A percentile compares a stretch with the other conserved stretches of the same genome.
Conservation (phyloP, 2,888 invertebrate genomes). For the Antheraea assamensis region DNA sequence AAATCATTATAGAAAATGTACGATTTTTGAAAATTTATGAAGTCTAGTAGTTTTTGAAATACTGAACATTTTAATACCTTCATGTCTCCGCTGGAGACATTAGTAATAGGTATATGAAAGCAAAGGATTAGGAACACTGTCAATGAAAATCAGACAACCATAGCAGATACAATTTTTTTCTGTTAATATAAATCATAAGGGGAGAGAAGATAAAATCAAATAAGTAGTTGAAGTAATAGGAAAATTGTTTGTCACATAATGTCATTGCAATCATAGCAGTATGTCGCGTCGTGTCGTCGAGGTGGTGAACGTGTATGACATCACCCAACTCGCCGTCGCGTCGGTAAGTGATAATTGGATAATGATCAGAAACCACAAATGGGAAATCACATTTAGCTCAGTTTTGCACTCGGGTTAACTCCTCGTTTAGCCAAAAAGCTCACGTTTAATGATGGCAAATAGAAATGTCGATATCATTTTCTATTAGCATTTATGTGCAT, state of each 20-base stretch:
- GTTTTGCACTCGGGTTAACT: not conserved
- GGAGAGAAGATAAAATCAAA: not conserved
- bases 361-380: slow-evolving; percentile 5
- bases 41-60: no score
- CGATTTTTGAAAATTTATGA: no score
- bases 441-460: not conserved
- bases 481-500: no score
- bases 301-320: not conserved
- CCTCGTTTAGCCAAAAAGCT: not conserved
- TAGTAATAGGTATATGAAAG: no score
- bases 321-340: slow-evolving; percentile 9
- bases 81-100: no score
- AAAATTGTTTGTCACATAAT: not conserved
- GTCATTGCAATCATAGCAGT: not conserved
- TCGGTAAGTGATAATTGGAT: slow-evolving; percentile 2
- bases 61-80: no score
- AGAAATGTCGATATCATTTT: no score
- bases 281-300: not conserved
- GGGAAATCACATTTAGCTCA: slow-evolving; percentile 5
- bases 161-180: not conserved
- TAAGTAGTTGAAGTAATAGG: not conserved
- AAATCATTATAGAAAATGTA: no score
- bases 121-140: no score
- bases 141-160: not conserved
- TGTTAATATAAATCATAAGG: not conserved